Evolutionary conservation across 2,797 vertebrate species (phyloP), one percentile per base, ranked within the genome.

Genomic region (Corythornis leucogaster): DNA sequence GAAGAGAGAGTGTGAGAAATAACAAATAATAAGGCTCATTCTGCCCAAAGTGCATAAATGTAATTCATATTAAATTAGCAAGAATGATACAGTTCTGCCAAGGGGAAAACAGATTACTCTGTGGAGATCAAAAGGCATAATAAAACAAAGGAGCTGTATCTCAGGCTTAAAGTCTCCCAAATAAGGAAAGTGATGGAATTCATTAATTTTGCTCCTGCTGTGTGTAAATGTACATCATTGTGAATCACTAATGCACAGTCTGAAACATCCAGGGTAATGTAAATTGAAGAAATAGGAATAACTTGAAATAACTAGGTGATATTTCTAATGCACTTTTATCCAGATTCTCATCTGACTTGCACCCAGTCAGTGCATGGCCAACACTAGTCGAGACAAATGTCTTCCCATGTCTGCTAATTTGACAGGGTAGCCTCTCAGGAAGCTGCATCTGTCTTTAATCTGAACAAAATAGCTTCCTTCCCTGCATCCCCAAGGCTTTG

Each of bases 51-150:
- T 80, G 79, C 81, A 15, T 28, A 75, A 80, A 61, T 46, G 69
- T 87, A 90, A 92, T 92, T 95, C 7, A 0, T 89, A 85, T 48
- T 92, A 95, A 89, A 94, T 92, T 71, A 90, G 71, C 66, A 82
- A 80, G 92, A 94, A 80, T 90, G 55, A 89, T 4, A 59, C 53
- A 77, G 62, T 62, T 93, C 81, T 89, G 86, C 90, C 62, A 48
- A 76, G 62, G 45, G 93, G 66, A 53, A 66, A 63, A 59, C 25
- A 42, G 73, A 83, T 87, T 62, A 73, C 48, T 85, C 55, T 69
- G 69, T 50, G 69, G 86, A 91, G 80, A 95, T 96, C 80, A 86
- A 90, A 96, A 87, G 84, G 90, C 87, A 48, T 90, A 91, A 94
- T 94, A 85, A 94, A 95, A 75, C 0, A 1, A 93, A 67, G 42